phyloP scores from a whole-genome alignment of 1,140 invertebrate genomes.

The Zaprionus kolodkinae region DNA sequence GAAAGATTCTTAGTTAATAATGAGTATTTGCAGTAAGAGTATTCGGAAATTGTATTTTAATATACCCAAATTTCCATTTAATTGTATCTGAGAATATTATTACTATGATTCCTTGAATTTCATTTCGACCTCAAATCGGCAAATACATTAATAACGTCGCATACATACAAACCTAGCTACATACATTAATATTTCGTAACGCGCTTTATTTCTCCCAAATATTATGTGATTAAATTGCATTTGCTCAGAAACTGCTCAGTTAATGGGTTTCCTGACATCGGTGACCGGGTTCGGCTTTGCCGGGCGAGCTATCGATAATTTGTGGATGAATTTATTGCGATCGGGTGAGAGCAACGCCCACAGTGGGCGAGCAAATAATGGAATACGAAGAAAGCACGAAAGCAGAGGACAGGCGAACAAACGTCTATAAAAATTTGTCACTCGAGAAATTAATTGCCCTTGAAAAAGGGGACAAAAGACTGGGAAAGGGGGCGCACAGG shows the following conservation, averaged over 20 bases:
- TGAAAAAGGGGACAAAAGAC: constrained; percentile 53
- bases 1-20: no score
- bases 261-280: constrained; percentile 44
- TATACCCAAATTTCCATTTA: no score
- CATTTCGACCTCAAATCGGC: rapidly evolving
- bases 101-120: background rate
- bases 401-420: constrained; percentile 35
- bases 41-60: no score
- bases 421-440: constrained; percentile 84
- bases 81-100: no score
- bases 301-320: constrained; percentile 69
- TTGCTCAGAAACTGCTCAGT: constrained; percentile 26
- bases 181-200: background rate
- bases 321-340: constrained; percentile 77
- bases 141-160: background rate
- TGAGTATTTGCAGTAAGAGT: no score
- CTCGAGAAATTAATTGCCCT: constrained; percentile 84
- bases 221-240: constrained; percentile 64
- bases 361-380: constrained; percentile 51
- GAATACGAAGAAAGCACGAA: constrained; percentile 39
- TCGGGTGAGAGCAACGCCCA: constrained; percentile 64
- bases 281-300: constrained; percentile 7
- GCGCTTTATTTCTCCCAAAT: constrained; percentile 19
- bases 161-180: background rate
- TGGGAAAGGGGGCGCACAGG: background rate